Percentiles rank a stretch among this genome's conserved stretches.
These are phyloP conservation scores for Neomonachus schauinslandi DNA, from an alignment of 2,113 vertebrate species.

Conservation along the genomic window DNA sequence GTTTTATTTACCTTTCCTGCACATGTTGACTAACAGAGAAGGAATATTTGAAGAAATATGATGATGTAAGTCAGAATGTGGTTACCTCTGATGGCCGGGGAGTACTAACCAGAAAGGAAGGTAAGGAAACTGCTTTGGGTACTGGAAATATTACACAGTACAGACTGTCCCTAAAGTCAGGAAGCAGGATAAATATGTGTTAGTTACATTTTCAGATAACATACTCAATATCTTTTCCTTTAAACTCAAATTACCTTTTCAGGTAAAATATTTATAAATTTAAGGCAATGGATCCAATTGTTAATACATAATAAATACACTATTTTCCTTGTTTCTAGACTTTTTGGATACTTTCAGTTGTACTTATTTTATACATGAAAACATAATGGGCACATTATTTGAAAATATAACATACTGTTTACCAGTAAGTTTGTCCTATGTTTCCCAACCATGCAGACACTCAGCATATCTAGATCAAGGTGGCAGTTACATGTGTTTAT, in stretches of 20 bases:
- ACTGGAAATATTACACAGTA: background rate
- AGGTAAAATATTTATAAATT: slow-evolving; percentile 43
- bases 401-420: background rate
- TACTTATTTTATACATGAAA: background rate
- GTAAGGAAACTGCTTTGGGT: background rate
- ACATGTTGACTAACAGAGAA: background rate
- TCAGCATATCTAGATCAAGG: background rate
- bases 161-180: background rate
- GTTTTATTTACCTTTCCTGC: background rate
- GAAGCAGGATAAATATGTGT: background rate
- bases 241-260: background rate
- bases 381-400: background rate
- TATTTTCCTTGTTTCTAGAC: background rate
- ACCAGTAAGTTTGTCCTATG: slow-evolving; percentile 1
- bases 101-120: background rate
- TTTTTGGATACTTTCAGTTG: background rate
- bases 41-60: background rate
- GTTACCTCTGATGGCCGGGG: background rate
- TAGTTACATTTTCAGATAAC: background rate
- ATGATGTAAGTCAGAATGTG: background rate
- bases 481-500: background rate
- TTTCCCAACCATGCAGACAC: slow-evolving; percentile 26
- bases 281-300: background rate
- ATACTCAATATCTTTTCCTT: background rate
- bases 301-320: background rate